Percentiles rank a stretch among this genome's conserved stretches.
Evolutionary conservation across 2,888 invertebrate genomes (phyloP).

Genomic region (Stenotaenia linearis): DNA sequence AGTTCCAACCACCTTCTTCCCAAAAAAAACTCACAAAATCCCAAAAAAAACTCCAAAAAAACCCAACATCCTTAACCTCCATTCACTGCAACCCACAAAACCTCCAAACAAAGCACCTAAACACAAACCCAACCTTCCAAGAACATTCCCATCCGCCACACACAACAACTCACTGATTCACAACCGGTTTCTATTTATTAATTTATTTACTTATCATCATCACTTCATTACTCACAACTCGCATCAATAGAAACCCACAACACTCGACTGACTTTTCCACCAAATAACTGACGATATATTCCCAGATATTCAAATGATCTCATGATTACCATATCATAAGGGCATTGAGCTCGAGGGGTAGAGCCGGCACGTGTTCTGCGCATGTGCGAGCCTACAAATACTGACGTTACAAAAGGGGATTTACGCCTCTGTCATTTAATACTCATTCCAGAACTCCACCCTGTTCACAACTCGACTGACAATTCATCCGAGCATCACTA

Average conservation of each 20-base stretch:
- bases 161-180: background rate
- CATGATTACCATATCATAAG: background rate
- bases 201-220: too few relatives aligned
- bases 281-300: background rate
- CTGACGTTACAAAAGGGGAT: constrained; percentile 5
- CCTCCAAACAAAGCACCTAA: too few relatives aligned
- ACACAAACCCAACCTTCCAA: background rate
- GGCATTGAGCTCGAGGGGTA: background rate
- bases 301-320: background rate
- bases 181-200: background rate
- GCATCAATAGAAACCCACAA: background rate
- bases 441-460: background rate
- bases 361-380: background rate
- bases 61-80: background rate
- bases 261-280: background rate
- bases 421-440: background rate
- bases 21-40: background rate
- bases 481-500: background rate
- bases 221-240: background rate
- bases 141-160: background rate
- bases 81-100: too few relatives aligned
- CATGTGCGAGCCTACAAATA: background rate
- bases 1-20: background rate
- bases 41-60: background rate
- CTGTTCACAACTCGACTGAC: background rate